A percentile compares a stretch with the other conserved stretches of the same genome.
These are phyloP conservation scores for Urocyon cinereoargenteus DNA, from an alignment of 2,797 vertebrate species.

Conservation along the genomic window DNA sequence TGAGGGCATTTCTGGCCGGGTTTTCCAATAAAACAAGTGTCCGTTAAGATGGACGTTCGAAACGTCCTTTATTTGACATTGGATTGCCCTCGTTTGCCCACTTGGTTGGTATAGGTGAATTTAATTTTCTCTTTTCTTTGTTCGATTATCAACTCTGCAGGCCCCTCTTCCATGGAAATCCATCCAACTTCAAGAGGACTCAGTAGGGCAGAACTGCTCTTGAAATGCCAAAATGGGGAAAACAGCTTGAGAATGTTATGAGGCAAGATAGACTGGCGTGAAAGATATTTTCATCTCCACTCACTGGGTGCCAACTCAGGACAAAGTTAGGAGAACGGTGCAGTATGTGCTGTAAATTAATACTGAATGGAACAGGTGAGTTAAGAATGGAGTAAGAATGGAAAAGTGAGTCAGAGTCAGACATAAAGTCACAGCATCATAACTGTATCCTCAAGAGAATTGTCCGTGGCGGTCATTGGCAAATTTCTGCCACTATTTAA, in stretches of 20 bases:
- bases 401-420: constrained; percentile 75
- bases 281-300: constrained; percentile 77
- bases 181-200: neutral
- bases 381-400: constrained; percentile 48
- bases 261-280: constrained; percentile 70
- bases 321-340: constrained; percentile 62
- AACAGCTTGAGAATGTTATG: constrained; percentile 76
- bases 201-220: constrained; percentile 11
- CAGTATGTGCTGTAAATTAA: constrained; percentile 49
- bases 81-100: neutral
- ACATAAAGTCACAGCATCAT: neutral
- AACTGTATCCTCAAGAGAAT: neutral
- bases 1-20: constrained; percentile 40
- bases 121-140: constrained; percentile 33
- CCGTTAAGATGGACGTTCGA: neutral
- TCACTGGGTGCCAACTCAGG: constrained; percentile 59
- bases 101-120: neutral
- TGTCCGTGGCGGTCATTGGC: neutral
- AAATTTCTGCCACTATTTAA: neutral
- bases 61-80: constrained; percentile 23
- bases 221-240: constrained; percentile 58
- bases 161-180: neutral
- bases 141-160: constrained; percentile 28
- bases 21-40: constrained; percentile 31
- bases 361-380: constrained; percentile 65